phyloP scores from a whole-genome alignment of 2,888 invertebrate genomes.

The Cantharis rufa region DNA sequence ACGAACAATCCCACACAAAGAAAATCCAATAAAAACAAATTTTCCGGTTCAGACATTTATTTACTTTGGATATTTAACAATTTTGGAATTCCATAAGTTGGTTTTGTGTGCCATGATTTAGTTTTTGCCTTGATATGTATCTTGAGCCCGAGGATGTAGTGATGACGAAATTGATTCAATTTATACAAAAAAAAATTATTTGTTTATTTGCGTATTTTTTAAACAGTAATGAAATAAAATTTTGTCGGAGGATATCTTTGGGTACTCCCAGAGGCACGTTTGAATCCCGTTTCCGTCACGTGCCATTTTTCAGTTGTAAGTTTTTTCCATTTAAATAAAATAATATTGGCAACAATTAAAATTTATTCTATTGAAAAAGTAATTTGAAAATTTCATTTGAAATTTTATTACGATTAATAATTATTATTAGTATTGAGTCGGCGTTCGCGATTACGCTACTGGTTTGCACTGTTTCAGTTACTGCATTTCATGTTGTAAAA shows the following conservation, averaged over 20 bases:
- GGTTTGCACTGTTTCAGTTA: neutral
- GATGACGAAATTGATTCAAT: neutral
- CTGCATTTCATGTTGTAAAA: neutral
- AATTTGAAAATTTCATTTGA: neutral
- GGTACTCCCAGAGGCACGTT: neutral
- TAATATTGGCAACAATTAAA: neutral
- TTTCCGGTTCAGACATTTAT: neutral
- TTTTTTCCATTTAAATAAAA: neutral
- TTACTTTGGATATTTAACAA: neutral
- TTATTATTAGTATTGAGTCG: neutral
- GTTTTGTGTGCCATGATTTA: neutral
- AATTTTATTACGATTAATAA: neutral
- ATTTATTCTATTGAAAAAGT: neutral
- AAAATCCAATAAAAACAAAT: neutral
- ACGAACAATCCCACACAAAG: neutral
- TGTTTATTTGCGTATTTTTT: neutral
- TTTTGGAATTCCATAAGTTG: neutral
- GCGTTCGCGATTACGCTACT: neutral
- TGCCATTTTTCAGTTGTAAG: neutral
- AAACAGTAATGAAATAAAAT: neutral
- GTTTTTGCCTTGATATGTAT: neutral
- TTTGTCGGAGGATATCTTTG: neutral
- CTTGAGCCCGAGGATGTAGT: neutral
- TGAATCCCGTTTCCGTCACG: neutral
- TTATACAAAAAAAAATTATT: neutral